Evolutionary conservation across 2,797 vertebrate species (phyloP), one percentile per base, ranked within the genome.

Genomic region (Dendrocincla tyrannina): DNA sequence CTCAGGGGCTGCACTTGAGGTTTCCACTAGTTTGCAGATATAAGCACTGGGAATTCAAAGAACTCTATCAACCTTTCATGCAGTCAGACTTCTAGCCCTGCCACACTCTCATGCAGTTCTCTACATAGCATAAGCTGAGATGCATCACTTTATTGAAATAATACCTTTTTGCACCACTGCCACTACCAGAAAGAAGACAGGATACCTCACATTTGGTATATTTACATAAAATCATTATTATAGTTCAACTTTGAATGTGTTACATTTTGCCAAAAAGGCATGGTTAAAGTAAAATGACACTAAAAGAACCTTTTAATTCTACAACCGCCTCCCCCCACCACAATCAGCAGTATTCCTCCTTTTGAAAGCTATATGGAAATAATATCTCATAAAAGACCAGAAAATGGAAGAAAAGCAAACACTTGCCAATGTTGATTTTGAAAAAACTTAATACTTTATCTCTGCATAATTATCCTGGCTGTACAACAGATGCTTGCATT

Each of bases 311-410:
- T 58, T 75, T 50, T 41, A 47, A 64, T 52, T 53, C 14, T 25
- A 37, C 24, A 8, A 8, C 16, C 0, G 1, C 9, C 37, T 24
- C 10, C 5, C 30, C 7, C n/a, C 5, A 32, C 11, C 11, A 39
- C 11, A 55, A 19, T 3, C 39, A 74, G 37, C 2, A 33, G 8
- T 55, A n/a, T 32, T 47, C 19, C 17, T 80, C 7, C 13, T 50
- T 11, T 0, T 58, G 46, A 78, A 77, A 90, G 18, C 14, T 64
- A 19, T 9, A 76, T 7, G 78, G 37, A 47, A 74, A 6, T 17
- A 25, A 13, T 8, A 37, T 22, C 11, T 87, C n/a, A 35, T 17
- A 59, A 70, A 78, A 13, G 27, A 78, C 10, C 30, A 68, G n/a
- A 81, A 93, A 94, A 88, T 1, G 18, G 11, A 82, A 62, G 19